These are phyloP conservation scores for Oncorhynchus kisutch DNA, from an alignment of 2,113 vertebrate species.

Conservation along the genomic window DNA sequence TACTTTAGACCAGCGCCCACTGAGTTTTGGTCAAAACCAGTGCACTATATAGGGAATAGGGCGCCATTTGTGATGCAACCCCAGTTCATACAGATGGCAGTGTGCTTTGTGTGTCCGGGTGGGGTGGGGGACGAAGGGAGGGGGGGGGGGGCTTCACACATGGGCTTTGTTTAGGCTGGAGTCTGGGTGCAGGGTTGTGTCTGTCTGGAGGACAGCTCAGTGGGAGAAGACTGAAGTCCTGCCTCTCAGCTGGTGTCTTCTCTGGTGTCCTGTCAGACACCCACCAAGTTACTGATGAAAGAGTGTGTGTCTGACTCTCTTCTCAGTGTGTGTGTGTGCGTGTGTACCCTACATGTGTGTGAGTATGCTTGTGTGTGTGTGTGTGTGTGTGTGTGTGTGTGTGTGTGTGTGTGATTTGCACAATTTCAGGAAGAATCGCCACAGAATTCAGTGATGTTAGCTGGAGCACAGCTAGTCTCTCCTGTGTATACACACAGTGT, in stretches of 20 bases:
- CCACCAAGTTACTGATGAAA: slow-evolving; percentile 9
- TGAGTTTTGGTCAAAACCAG: no score
- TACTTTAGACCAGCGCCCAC: no score
- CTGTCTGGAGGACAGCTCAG: slow-evolving; percentile 15
- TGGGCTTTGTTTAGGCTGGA: slow-evolving; percentile 29
- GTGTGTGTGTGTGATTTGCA: no score
- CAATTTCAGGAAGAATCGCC: no score
- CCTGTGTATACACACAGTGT: not conserved
- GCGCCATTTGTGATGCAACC: not conserved
- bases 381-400: no score
- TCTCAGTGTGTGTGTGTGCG: not conserved
- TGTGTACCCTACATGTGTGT: not conserved
- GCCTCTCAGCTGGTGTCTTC: not conserved
- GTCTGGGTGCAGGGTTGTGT: not conserved
- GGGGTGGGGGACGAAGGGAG: not conserved
- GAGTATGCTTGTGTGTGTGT: not conserved
- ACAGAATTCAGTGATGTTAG: not conserved
- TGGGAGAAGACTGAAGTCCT: not conserved
- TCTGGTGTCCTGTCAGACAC: slow-evolving; percentile 21
- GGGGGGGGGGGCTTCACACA: slow-evolving; percentile 17
- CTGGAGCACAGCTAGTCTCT: slow-evolving; percentile 16
- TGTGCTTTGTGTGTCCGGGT: slow-evolving; percentile 26
- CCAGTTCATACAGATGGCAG: slow-evolving; percentile 27
- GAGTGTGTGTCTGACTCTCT: not conserved
- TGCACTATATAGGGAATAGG: no score